Conservation (phyloP, 2,888 invertebrate genomes). For the Plebejus melissa region DNA sequence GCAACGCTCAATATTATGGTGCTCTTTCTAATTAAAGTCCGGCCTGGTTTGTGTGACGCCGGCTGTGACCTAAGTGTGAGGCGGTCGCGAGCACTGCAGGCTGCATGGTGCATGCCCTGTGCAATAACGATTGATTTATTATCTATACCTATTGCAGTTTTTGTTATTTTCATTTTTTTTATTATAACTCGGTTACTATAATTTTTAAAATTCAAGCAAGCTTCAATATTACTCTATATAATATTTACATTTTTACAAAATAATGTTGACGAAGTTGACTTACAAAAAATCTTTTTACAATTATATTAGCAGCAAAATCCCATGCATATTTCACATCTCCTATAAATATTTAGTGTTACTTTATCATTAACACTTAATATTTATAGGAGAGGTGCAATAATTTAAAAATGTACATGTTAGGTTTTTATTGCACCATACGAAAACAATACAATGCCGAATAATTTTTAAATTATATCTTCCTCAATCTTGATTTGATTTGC, state of each 20-base stretch:
- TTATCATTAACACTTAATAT: too few relatives aligned
- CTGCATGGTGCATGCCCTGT: neutral
- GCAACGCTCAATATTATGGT: constrained; percentile 69
- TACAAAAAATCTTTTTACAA: too few relatives aligned
- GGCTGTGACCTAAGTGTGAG: constrained; percentile 35
- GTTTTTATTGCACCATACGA: constrained; percentile 45
- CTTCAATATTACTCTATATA: too few relatives aligned
- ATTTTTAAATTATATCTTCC: constrained; percentile 68
- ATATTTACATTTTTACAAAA: too few relatives aligned
- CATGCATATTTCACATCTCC: too few relatives aligned
- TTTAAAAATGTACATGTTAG: too few relatives aligned
- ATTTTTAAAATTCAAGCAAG: too few relatives aligned
- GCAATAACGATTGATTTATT: neutral
- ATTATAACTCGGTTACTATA: neutral
- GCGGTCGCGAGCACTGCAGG: constrained; percentile 27
- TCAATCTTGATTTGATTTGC: constrained; percentile 71
- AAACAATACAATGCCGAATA: constrained; percentile 56
- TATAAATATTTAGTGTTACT: too few relatives aligned
- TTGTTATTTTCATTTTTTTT: neutral
- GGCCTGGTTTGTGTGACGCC: constrained; percentile 44
- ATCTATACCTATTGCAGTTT: neutral
- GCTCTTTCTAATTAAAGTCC: constrained; percentile 75
- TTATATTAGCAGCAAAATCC: too few relatives aligned
- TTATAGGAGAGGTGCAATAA: too few relatives aligned
- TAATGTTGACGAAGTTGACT: too few relatives aligned